A percentile compares a stretch with the other conserved stretches of the same genome.
Evolutionary conservation across 2,113 vertebrate species (phyloP).

Genomic region (Burhinus bistriatus): DNA sequence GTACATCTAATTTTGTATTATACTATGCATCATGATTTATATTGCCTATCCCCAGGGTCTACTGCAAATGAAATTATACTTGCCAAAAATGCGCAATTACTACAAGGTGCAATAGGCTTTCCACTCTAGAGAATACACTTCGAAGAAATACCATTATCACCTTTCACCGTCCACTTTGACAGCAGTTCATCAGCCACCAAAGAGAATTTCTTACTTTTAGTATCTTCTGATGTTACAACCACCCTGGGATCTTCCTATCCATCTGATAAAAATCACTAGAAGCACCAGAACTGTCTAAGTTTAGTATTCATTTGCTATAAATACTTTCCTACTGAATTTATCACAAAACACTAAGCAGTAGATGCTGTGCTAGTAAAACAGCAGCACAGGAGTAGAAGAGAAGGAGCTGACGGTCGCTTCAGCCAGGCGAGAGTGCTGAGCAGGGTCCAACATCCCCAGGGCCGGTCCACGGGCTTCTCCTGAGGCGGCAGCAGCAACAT

Average conservation of each 20-base stretch:
- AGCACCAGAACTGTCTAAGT: not conserved
- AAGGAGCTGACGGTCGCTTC: not conserved
- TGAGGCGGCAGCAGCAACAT: not conserved
- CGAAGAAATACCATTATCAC: not conserved
- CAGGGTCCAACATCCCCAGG: not conserved
- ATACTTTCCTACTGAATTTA: not conserved
- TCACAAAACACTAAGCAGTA: not conserved
- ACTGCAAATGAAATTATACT: not conserved
- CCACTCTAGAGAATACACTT: not conserved
- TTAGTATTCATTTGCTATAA: not conserved
- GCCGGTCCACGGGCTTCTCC: accelerated
- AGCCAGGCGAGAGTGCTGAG: not conserved
- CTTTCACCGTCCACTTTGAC: not conserved
- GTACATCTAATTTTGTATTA: not conserved
- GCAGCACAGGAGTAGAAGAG: not conserved
- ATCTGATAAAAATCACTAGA: not conserved
- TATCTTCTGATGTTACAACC: not conserved
- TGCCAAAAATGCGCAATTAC: not conserved
- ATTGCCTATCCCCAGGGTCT: not conserved
- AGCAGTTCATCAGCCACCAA: not conserved
- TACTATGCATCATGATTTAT: not conserved
- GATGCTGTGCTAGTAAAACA: not conserved
- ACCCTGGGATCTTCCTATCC: not conserved
- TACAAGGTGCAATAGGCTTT: not conserved
- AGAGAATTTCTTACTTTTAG: not conserved